These are phyloP conservation scores for Harpalus rubripes DNA, from an alignment of 2,888 invertebrate species.

Conservation along the genomic window DNA sequence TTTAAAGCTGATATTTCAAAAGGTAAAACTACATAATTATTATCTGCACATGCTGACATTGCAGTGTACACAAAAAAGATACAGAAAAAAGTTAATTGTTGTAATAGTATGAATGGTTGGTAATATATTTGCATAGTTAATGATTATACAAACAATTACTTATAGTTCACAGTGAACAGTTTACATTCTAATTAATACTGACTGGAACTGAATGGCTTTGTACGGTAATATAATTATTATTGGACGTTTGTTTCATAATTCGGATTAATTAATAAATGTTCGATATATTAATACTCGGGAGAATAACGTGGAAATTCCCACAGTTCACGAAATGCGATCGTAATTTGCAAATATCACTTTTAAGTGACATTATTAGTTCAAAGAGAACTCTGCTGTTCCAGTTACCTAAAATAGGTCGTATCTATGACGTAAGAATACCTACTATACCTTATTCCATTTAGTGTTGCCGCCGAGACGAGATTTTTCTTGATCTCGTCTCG, in stretches of 20 bases:
- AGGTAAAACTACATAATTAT: background rate
- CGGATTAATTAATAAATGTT: conserved; percentile 52
- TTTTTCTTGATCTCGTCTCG: no score
- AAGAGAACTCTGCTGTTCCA: background rate
- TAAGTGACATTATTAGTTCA: conserved; percentile 2
- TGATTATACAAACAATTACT: conserved; percentile 34
- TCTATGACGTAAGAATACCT: background rate
- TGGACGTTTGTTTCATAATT: conserved; percentile 52
- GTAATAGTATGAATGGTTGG: background rate
- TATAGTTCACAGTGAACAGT: conserved; percentile 32
- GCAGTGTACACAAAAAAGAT: background rate
- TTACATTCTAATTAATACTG: conserved; percentile 52
- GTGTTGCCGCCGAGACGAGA: no score
- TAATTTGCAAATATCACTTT: conserved; percentile 11
- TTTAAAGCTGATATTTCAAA: conserved; percentile 3
- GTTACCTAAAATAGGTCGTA: background rate
- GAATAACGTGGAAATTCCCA: conserved; percentile 12
- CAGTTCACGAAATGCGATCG: background rate
- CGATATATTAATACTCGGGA: conserved; percentile 45
- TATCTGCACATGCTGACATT: background rate
- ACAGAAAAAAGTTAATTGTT: background rate
- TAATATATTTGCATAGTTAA: conserved; percentile 25
- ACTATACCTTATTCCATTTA: no score
- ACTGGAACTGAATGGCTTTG: conserved; percentile 40
- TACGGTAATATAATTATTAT: conserved; percentile 47